Percentiles rank a stretch among this genome's conserved stretches.
phyloP scores from a whole-genome alignment of 92 coral and sea anemone species.

The Palythoa heliodiscus region DNA sequence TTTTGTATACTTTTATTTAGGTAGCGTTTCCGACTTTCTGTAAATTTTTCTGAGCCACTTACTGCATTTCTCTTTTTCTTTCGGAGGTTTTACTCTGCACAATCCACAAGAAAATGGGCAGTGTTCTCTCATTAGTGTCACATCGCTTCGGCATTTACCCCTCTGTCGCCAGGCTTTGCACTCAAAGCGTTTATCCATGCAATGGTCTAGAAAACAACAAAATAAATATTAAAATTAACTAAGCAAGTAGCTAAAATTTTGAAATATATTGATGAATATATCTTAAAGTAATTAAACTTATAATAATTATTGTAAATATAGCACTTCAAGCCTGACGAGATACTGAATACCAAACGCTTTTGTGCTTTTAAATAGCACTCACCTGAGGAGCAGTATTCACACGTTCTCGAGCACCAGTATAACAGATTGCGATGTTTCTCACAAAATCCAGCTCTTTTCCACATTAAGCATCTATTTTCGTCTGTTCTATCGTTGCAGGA shows the following conservation, averaged over 20 bases:
- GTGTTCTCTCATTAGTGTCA: conserved; percentile 43
- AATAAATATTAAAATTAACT: background rate
- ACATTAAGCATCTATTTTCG: conserved; percentile 42
- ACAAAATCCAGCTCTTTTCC: conserved; percentile 68
- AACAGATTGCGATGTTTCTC: conserved; percentile 55
- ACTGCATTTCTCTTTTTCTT: conserved; percentile 20
- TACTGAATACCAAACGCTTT: background rate
- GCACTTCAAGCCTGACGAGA: background rate
- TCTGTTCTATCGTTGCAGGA: conserved; percentile 46
- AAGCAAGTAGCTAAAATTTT: too few species aligned
- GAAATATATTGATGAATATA: background rate
- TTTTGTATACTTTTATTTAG: background rate
- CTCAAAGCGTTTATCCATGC: conserved; percentile 64
- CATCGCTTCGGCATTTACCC: conserved; percentile 60
- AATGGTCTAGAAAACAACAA: conserved; percentile 50
- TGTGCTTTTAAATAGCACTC: background rate
- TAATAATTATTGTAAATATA: background rate
- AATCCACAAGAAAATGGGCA: conserved; percentile 68
- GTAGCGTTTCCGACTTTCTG: too few species aligned
- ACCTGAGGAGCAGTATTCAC: conserved; percentile 78
- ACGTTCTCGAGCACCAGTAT: conserved; percentile 72
- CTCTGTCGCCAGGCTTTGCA: conserved; percentile 60
- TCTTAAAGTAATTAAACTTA: background rate
- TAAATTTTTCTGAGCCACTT: background rate
- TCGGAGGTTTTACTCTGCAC: conserved; percentile 23